Base-by-base conservation (phyloP, 2,888 invertebrate species). In the Platerodrilus igneus region DNA sequence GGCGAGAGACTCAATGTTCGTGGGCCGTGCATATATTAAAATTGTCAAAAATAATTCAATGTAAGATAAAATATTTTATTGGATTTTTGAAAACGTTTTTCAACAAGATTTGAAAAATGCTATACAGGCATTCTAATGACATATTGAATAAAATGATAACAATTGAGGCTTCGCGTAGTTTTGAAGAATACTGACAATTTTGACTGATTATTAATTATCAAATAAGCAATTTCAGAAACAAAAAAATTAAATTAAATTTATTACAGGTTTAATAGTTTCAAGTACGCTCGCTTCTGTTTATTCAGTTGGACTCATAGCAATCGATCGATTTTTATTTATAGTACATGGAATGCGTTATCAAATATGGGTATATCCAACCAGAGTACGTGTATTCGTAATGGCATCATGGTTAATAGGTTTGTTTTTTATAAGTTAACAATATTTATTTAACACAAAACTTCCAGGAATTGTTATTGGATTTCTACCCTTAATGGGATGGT, bases 251-350 rank as follows among this genome's bases (percentile, higher is more conserved):
- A 8, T 10, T 27, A 31, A 23, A 34, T 25, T 30, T 18, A 23
- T 36, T 56, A 10, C 61, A 80, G 80, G 79, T 34, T 68, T 78
- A 70, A 70, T 79, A 31, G 77, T 78, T n/a, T 75, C 78, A 39
- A 75, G 78, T 21, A 76, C 78, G 0, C 65, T 81, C 58, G 75
- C 77, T 6, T 81, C 80, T 1, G 75, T 80, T 41, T 77, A 78
- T 59, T 79, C 77, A 30, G 76, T 81, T 3, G 78, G 77, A 1
- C 60, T 80, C 6, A 78, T 81, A 16, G 80, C 77, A 2, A 64
- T 79, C 1, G 81, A 81, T 53, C 68, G 81, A 17, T 81, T 75
- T 53, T 70, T 80, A 26, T 81, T 77, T 57, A 81, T 81, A 27
- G 60, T 79, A 1, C 77, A 80, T 51, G 81, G 80, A 1, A 59